These are phyloP conservation scores for Euphonia xanthogaster DNA, from an alignment of 2,797 vertebrate species.

Conservation along the genomic window DNA sequence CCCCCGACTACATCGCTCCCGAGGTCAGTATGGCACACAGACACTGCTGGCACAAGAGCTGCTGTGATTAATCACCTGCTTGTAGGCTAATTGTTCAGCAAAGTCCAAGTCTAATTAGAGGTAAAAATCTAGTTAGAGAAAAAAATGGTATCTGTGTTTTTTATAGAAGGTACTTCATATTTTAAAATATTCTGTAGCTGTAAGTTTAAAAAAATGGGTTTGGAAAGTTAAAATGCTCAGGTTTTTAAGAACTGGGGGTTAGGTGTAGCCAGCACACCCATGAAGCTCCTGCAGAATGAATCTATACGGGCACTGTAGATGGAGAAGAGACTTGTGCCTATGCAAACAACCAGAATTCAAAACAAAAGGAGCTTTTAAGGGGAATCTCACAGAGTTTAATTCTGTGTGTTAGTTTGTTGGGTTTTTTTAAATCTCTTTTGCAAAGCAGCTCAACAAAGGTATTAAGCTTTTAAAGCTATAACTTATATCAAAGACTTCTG, in stretches of 20 bases:
- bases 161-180: neutral
- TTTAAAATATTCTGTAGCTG: neutral
- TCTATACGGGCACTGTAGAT: neutral
- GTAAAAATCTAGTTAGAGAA: neutral
- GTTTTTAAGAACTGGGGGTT: neutral
- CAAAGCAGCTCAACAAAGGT: neutral
- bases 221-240: neutral
- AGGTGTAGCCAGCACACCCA: neutral
- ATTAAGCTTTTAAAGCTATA: neutral
- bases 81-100: neutral
- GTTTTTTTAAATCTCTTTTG: neutral
- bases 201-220: neutral
- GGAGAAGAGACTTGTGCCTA: neutral
- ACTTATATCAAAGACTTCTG: neutral
- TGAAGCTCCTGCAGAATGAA: neutral
- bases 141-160: neutral
- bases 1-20: slow-evolving; percentile 96
- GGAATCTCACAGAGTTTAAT: neutral
- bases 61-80: neutral
- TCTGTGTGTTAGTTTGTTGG: neutral
- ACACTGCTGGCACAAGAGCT: neutral
- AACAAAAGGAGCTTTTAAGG: neutral
- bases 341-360: neutral
- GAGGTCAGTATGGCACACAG: slow-evolving; percentile 75
- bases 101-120: neutral